These are phyloP conservation scores for Malachius bipustulatus DNA, from an alignment of 2,888 invertebrate species.

Conservation along the genomic window DNA sequence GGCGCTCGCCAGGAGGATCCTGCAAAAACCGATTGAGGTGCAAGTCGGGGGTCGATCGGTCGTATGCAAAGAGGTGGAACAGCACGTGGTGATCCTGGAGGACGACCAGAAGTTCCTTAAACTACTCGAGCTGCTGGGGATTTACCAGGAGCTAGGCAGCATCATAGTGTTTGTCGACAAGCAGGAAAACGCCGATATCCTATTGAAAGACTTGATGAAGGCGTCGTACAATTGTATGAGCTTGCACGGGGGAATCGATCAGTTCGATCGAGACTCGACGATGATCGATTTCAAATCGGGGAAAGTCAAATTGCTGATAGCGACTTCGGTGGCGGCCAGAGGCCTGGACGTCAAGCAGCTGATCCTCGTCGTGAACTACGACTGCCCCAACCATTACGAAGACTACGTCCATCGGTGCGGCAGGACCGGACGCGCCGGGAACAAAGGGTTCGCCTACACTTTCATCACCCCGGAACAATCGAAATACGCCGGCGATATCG, in stretches of 20 bases:
- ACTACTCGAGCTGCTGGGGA: constrained; percentile 89
- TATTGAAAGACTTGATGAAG: constrained; percentile 89
- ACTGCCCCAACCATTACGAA: constrained; percentile 99
- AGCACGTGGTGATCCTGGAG: constrained; percentile 84
- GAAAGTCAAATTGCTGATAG: constrained; percentile 83
- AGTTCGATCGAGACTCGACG: constrained; percentile 96
- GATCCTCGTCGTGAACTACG: constrained; percentile 95
- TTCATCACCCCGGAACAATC: constrained; percentile 87
- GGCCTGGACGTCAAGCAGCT: constrained; percentile 98
- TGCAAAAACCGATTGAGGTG: constrained; percentile 92
- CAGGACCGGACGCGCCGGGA: constrained; percentile 81
- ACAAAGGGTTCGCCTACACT: constrained; percentile 95
- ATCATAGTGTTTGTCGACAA: constrained; percentile 97
- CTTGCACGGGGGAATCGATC: constrained; percentile 97
- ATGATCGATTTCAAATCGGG: constrained; percentile 90
- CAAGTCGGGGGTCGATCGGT: constrained; percentile 86
- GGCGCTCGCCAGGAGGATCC: constrained; percentile 84
- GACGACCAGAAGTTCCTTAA: constrained; percentile 98
- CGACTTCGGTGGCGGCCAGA: constrained; percentile 95
- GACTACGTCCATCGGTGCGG: constrained; percentile 99
- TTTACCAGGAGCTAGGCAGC: constrained; percentile 85
- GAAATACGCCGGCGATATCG: constrained; percentile 78
- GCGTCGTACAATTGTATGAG: constrained; percentile 95
- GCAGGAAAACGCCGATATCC: constrained; percentile 91
- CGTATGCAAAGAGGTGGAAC: constrained; percentile 96